phyloP scores from a whole-genome alignment of 1,140 invertebrate species.

The Plectrocnemia conspersa region DNA sequence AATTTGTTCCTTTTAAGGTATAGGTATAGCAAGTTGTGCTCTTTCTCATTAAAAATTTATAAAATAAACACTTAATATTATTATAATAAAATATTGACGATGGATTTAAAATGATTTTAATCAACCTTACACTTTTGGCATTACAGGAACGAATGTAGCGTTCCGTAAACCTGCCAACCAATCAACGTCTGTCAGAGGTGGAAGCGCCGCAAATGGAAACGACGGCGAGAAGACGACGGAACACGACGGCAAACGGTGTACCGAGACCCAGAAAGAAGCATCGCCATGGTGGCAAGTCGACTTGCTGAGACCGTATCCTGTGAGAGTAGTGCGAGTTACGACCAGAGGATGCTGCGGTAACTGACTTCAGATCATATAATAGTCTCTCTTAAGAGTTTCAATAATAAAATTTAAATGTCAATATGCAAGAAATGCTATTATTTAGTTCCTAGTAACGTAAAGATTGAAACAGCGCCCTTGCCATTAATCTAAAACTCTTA shows the following conservation, averaged over 20 bases:
- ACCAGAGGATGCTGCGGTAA: constrained; percentile 80
- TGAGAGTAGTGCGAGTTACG: constrained; percentile 78
- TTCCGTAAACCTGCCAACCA: constrained; percentile 84
- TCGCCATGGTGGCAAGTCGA: constrained; percentile 92
- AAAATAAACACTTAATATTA: too few species aligned
- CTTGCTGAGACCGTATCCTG: constrained; percentile 73
- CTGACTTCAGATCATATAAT: too few species aligned
- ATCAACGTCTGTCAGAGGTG: constrained; percentile 79
- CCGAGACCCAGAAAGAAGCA: constrained; percentile 80
- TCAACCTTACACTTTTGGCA: constrained; percentile 11
- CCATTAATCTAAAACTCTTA: too few species aligned
- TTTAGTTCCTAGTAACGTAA: too few species aligned
- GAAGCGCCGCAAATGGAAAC: constrained; percentile 75
- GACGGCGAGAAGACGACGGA: constrained; percentile 78
- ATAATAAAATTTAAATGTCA: too few species aligned
- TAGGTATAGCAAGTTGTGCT: too few species aligned
- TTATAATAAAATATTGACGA: too few species aligned
- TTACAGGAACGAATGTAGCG: constrained; percentile 78
- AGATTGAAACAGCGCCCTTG: too few species aligned
- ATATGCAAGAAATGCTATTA: too few species aligned
- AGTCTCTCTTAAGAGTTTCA: too few species aligned
- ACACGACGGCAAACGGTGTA: constrained; percentile 81
- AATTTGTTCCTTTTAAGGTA: too few species aligned
- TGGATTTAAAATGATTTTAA: not conserved
- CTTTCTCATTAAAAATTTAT: too few species aligned